phyloP scores from a whole-genome alignment of 2,888 invertebrate species.

The Conomelus anceps region DNA sequence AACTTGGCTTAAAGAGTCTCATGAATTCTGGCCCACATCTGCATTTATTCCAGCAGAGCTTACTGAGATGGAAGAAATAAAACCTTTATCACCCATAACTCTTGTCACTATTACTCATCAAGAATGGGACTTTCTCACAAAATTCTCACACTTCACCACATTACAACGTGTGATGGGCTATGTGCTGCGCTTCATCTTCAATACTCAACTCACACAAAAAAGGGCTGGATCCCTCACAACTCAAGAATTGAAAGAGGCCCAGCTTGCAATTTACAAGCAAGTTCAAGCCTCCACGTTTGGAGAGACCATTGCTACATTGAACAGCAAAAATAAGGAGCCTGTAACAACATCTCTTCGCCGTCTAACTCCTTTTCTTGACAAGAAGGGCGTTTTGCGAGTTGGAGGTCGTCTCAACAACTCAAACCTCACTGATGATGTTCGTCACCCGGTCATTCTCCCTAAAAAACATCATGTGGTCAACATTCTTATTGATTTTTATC shows the following conservation, averaged over 20 bases:
- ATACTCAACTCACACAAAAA: no score
- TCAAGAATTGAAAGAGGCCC: no score
- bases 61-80: not conserved
- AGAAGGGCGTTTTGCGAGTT: constrained; percentile 24
- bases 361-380: constrained; percentile 16
- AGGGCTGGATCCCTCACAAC: no score
- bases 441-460: no score
- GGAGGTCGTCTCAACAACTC: constrained; percentile 24
- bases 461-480: no score
- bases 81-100: no score
- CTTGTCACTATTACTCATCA: no score
- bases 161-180: constrained; percentile 1
- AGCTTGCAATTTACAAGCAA: no score
- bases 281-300: constrained; percentile 2
- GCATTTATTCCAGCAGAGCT: not conserved
- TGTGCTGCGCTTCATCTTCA: no score
- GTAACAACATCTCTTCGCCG: not conserved
- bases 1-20: constrained; percentile 25
- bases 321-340: no score
- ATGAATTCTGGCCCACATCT: constrained; percentile 17
- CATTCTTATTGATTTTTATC: no score
- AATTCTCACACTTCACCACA: not conserved
- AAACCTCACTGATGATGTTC: constrained; percentile 16
- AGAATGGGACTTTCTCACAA: no score
- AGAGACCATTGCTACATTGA: constrained; percentile 8